Evolutionary conservation across 1,140 invertebrate species (phyloP).

Genomic region (Drosophila repleta): DNA sequence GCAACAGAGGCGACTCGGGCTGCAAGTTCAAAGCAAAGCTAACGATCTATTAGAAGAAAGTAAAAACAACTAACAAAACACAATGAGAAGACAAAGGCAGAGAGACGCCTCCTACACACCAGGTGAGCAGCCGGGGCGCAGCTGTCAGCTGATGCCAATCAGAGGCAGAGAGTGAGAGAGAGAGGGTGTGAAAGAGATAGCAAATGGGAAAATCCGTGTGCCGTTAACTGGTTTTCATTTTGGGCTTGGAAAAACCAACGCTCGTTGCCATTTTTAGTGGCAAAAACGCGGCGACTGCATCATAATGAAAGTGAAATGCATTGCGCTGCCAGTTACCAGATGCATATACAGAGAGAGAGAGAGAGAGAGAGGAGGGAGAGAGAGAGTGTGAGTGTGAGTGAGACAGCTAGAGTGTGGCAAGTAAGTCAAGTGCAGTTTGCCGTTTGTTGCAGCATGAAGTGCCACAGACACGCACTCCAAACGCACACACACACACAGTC

Average conservation of each 20-base stretch:
- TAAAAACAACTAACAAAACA: conserved; percentile 77
- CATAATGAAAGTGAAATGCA: conserved; percentile 82
- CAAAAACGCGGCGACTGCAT: conserved; percentile 78
- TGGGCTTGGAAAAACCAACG: conserved; percentile 77
- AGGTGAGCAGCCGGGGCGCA: conserved; percentile 36
- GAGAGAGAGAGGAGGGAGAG: conserved; percentile 8
- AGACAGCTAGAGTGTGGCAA: conserved; percentile 33
- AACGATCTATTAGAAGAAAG: conserved; percentile 82
- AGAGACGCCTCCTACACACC: conserved; percentile 55
- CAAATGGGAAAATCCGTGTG: conserved; percentile 44
- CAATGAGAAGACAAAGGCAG: conserved; percentile 55
- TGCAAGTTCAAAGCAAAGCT: conserved; percentile 76
- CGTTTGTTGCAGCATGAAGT: conserved; percentile 37
- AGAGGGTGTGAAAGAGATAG: conserved; percentile 14
- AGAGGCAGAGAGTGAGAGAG: conserved; percentile 10
- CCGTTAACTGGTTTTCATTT: conserved; percentile 76
- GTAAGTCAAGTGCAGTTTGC: conserved; percentile 76
- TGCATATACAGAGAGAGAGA: conserved; percentile 32
- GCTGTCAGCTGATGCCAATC: conserved; percentile 73
- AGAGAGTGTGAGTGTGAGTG: conserved; percentile 4
- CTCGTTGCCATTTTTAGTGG: conserved; percentile 77
- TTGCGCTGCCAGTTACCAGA: conserved; percentile 75
- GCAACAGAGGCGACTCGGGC: background rate
- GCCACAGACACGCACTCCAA: conserved; percentile 42
- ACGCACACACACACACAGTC: conserved; percentile 6